A percentile compares a stretch with the other conserved stretches of the same genome.
Evolutionary conservation across 1,140 invertebrate species (phyloP).

Genomic region (Apolygus lucorum): DNA sequence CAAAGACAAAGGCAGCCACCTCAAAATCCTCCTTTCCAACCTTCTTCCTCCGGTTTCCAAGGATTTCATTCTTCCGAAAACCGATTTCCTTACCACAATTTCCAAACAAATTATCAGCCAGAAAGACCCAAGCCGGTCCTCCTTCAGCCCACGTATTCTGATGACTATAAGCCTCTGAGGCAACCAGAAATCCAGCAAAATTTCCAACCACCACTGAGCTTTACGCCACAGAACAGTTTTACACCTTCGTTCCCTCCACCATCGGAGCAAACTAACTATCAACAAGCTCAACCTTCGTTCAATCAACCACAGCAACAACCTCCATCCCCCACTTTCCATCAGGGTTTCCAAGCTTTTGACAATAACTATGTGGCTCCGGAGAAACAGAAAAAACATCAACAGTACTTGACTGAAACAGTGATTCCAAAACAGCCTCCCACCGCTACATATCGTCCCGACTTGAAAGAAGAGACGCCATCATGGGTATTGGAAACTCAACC

Average conservation of each 20-base stretch:
- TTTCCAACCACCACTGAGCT: background rate
- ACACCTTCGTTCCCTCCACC: slow-evolving; percentile 36
- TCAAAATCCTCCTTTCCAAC: slow-evolving; percentile 2
- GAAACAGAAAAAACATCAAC: slow-evolving; percentile 35
- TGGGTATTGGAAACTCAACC: slow-evolving; percentile 40
- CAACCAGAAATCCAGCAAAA: slow-evolving; percentile 34
- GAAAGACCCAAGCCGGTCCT: slow-evolving; percentile 28
- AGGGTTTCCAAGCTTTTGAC: slow-evolving; percentile 29
- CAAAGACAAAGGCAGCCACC: background rate
- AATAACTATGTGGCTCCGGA: slow-evolving; percentile 31
- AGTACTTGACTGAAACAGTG: slow-evolving; percentile 9
- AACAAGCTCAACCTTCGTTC: slow-evolving; percentile 35
- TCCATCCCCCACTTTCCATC: slow-evolving; percentile 17
- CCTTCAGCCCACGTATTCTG: slow-evolving; percentile 9
- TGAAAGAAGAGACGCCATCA: slow-evolving; percentile 37
- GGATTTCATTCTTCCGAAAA: slow-evolving; percentile 37
- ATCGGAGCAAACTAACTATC: slow-evolving; percentile 26
- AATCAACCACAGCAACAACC: slow-evolving; percentile 20
- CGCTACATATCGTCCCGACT: slow-evolving; percentile 38
- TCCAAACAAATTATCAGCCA: slow-evolving; percentile 30
- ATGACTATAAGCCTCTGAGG: slow-evolving; percentile 19
- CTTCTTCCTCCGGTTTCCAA: slow-evolving; percentile 33
- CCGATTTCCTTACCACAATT: slow-evolving; percentile 32
- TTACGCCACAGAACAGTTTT: slow-evolving; percentile 25
- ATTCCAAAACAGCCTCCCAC: slow-evolving; percentile 22